A percentile compares a stretch with the other conserved stretches of the same genome.
Evolutionary conservation across 2,888 invertebrate species (phyloP).

Genomic region (Pristionchus maxplancki): DNA sequence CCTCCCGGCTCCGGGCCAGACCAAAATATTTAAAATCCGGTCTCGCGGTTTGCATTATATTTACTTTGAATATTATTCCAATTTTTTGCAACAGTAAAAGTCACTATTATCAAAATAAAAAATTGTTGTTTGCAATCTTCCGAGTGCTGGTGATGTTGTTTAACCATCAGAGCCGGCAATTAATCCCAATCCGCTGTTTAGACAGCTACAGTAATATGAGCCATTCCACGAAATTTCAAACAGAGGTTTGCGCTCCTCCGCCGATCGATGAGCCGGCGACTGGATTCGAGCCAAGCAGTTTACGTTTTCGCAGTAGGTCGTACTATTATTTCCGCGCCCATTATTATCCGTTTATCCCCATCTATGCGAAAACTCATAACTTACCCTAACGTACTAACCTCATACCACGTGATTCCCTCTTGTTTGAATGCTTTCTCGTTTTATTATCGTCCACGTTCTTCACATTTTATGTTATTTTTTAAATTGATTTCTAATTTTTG

Average conservation of each 20-base stretch:
- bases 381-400: neutral
- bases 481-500: neutral
- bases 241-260: neutral
- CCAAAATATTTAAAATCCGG: no score
- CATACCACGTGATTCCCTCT: neutral
- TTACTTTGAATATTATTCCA: neutral
- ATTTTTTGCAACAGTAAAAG: no score
- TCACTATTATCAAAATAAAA: no score
- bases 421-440: neutral
- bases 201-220: neutral
- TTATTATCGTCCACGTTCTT: neutral
- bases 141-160: no score
- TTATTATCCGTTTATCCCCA: neutral
- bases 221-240: slow-evolving; percentile 37
- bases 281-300: slow-evolving; percentile 53
- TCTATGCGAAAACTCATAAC: neutral
- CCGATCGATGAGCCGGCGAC: slow-evolving; percentile 51
- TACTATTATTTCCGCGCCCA: neutral
- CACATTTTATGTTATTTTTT: neutral
- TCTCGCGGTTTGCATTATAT: neutral
- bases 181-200: neutral
- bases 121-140: no score
- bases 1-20: no score
- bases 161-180: neutral
- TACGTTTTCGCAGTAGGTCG: slow-evolving; percentile 26